These are phyloP conservation scores for Drosophila pandora DNA, from an alignment of 1,140 invertebrate species.

Conservation along the genomic window DNA sequence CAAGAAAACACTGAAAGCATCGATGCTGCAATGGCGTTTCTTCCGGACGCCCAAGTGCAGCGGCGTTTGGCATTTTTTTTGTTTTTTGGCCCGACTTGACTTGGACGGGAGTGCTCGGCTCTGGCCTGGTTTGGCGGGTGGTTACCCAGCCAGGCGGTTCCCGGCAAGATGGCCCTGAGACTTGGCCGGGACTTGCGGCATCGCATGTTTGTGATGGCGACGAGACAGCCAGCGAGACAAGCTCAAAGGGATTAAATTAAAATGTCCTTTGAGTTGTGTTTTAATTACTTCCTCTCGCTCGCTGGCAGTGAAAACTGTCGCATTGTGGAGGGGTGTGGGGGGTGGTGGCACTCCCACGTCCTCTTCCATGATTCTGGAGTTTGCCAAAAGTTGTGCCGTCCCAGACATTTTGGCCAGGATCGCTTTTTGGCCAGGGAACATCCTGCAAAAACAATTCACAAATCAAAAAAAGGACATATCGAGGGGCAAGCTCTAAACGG, in stretches of 20 bases:
- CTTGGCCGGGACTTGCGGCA: slow-evolving; percentile 13
- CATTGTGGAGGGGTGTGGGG: slow-evolving; percentile 17
- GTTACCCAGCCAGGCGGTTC: background rate
- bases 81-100: slow-evolving; percentile 44
- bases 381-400: slow-evolving; percentile 34
- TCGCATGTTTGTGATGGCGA: slow-evolving; percentile 78
- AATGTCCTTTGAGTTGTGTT: slow-evolving; percentile 82
- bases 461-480: background rate
- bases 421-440: background rate
- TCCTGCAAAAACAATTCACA: background rate
- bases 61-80: slow-evolving; percentile 6
- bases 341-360: background rate
- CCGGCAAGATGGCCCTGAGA: slow-evolving; percentile 1
- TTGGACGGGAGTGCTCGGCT: slow-evolving; percentile 5
- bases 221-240: slow-evolving; percentile 79
- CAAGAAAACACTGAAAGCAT: slow-evolving; percentile 12
- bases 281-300: slow-evolving; percentile 78
- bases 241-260: slow-evolving; percentile 82
- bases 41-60: slow-evolving; percentile 37
- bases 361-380: slow-evolving; percentile 22
- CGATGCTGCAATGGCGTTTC: slow-evolving; percentile 40
- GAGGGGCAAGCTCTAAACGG: background rate
- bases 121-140: background rate
- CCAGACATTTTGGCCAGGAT: slow-evolving; percentile 6
- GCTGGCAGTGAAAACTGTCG: slow-evolving; percentile 53